Percentiles rank a stretch among this genome's conserved stretches.
Evolutionary conservation across 2,797 vertebrate species (phyloP).

Genomic region (Amblyopsis hoosieri): DNA sequence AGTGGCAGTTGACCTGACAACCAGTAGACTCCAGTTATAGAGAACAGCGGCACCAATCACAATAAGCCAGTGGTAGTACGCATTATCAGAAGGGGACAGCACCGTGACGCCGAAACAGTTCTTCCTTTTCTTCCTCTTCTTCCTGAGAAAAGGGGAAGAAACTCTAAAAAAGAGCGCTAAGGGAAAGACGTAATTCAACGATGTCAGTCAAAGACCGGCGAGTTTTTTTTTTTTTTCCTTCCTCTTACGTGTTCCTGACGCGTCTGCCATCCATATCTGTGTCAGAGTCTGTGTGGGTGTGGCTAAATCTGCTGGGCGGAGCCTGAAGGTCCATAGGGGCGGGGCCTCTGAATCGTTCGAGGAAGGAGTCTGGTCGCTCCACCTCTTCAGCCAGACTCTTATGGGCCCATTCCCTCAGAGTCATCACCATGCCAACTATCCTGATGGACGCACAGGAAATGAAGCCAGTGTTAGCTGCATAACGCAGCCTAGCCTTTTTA

Average conservation of each 20-base stretch:
- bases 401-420: slow-evolving; percentile 90
- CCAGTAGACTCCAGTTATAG: slow-evolving; percentile 90
- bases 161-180: neutral
- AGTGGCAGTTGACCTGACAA: slow-evolving; percentile 83
- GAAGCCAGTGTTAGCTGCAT: too few relatives aligned
- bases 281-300: slow-evolving; percentile 60
- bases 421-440: slow-evolving; percentile 83
- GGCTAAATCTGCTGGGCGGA: slow-evolving; percentile 68
- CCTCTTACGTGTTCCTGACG: slow-evolving; percentile 64
- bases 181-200: neutral
- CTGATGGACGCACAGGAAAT: slow-evolving; percentile 56
- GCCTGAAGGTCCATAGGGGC: slow-evolving; percentile 72
- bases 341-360: slow-evolving; percentile 89
- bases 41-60: slow-evolving; percentile 86
- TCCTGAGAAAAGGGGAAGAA: slow-evolving; percentile 47
- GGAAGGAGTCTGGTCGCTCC: slow-evolving; percentile 88
- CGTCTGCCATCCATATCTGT: slow-evolving; percentile 42
- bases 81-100: slow-evolving; percentile 86
- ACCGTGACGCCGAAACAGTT: slow-evolving; percentile 64
- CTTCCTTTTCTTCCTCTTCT: slow-evolving; percentile 71
- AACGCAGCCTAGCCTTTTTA: too few relatives aligned
- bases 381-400: slow-evolving; percentile 84
- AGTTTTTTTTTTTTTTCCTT: neutral
- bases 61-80: slow-evolving; percentile 90
- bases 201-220: neutral